Evolutionary conservation across 2,888 invertebrate genomes (phyloP).

Genomic region (Gandaritis pyraliata): DNA sequence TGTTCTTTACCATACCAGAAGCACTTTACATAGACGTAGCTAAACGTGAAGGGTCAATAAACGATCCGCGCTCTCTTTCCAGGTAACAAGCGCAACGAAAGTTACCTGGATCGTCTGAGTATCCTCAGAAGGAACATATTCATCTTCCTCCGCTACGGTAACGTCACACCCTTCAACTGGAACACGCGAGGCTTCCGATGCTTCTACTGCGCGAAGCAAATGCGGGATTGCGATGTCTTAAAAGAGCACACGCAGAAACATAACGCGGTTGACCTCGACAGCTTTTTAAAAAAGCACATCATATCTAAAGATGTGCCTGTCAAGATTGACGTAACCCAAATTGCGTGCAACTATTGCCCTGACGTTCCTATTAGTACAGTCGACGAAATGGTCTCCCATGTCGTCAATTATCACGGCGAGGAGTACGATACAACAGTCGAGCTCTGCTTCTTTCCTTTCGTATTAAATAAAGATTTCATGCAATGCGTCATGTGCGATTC

Average conservation of each 20-base stretch:
- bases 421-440: slow-evolving; percentile 55
- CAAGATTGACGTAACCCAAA: slow-evolving; percentile 62
- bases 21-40: not conserved
- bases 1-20: not conserved
- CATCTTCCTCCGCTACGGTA: slow-evolving; percentile 61
- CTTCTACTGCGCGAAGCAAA: slow-evolving; percentile 65
- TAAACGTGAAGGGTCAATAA: slow-evolving; percentile 41
- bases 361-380: slow-evolving; percentile 45
- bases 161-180: slow-evolving; percentile 68
- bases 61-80: slow-evolving; percentile 57
- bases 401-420: slow-evolving; percentile 50
- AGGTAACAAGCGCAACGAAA: slow-evolving; percentile 57
- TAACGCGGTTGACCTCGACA: slow-evolving; percentile 48
- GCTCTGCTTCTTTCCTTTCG: slow-evolving; percentile 65
- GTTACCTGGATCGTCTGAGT: slow-evolving; percentile 58
- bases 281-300: slow-evolving; percentile 58
- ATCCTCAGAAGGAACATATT: slow-evolving; percentile 60
- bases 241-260: slow-evolving; percentile 62
- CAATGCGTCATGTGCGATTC: slow-evolving; percentile 60
- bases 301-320: slow-evolving; percentile 68
- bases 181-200: slow-evolving; percentile 66
- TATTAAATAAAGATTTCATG: slow-evolving; percentile 55
- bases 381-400: slow-evolving; percentile 60
- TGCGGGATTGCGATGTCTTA: slow-evolving; percentile 58
- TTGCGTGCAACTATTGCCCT: slow-evolving; percentile 61